Conservation (phyloP, 2,888 invertebrate species). For the Criorhina ranunculi region DNA sequence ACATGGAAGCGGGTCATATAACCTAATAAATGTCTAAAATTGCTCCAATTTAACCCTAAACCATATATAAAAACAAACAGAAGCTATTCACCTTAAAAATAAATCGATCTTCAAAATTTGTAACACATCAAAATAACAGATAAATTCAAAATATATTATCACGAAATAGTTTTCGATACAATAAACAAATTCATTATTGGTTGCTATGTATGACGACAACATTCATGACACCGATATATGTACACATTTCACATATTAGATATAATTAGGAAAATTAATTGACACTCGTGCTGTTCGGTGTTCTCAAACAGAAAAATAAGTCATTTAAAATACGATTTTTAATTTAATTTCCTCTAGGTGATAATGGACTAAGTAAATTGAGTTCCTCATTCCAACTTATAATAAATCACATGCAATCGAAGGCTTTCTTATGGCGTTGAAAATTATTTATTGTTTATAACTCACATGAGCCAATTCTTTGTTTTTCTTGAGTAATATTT, state of each 20-base stretch:
- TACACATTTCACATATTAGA: constrained; percentile 57
- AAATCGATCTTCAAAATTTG: constrained; percentile 5
- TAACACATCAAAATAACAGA: neutral
- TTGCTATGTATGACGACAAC: constrained; percentile 35
- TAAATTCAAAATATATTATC: constrained; percentile 29
- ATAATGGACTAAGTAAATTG: constrained; percentile 54
- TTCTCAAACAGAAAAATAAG: constrained; percentile 41
- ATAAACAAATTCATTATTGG: constrained; percentile 32
- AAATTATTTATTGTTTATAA: neutral
- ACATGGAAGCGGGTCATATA: constrained; percentile 14
- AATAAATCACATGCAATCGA: constrained; percentile 30
- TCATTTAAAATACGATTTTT: constrained; percentile 49
- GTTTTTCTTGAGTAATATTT: neutral
- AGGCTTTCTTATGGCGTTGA: neutral
- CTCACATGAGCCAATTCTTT: neutral
- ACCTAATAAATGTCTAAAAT: too few species aligned
- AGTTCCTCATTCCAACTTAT: constrained; percentile 38
- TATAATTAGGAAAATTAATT: constrained; percentile 68
- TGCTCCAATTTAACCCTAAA: constrained; percentile 10
- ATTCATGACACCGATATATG: constrained; percentile 45
- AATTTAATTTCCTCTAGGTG: constrained; percentile 55
- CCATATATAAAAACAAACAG: neutral
- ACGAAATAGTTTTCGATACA: constrained; percentile 40
- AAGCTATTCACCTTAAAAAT: constrained; percentile 10
- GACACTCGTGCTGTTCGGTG: constrained; percentile 45